phyloP scores from a whole-genome alignment of 2,888 invertebrate species.

The Sclerodermus sp. region DNA sequence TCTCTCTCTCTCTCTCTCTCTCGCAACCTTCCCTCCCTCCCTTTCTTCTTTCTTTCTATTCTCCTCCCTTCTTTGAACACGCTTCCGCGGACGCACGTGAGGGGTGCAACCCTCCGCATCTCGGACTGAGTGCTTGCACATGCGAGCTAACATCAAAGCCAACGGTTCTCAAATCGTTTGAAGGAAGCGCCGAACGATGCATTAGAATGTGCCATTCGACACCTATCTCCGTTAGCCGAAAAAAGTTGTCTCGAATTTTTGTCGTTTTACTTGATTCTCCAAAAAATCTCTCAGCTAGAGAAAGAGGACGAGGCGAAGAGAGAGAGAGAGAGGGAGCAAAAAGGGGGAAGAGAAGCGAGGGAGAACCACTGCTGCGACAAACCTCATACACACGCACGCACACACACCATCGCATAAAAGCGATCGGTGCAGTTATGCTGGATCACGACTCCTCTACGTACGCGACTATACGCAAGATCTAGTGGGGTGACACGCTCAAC shows the following conservation, averaged over 20 bases:
- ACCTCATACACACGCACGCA: too few species aligned
- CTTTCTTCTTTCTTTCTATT: conserved; percentile 16
- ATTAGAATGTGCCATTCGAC: too few species aligned
- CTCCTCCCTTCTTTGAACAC: conserved; percentile 3
- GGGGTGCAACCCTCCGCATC: conserved; percentile 46
- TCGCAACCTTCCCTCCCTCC: conserved; percentile 16
- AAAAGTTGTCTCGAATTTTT: too few species aligned
- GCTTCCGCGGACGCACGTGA: conserved; percentile 41
- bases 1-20: conserved; percentile 10
- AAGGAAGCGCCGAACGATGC: too few species aligned
- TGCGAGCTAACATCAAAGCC: conserved; percentile 31
- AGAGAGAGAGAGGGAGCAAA: too few species aligned
- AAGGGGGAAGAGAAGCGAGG: too few species aligned
- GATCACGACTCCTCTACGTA: conserved; percentile 27
- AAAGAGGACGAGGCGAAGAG: too few species aligned
- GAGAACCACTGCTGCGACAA: conserved; percentile 48
- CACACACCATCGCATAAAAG: conserved; percentile 7
- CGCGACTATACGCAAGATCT: conserved; percentile 26
- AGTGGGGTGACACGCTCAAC: conserved; percentile 49
- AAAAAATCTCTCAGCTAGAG: too few species aligned
- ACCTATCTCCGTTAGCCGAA: too few species aligned
- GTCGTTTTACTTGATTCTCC: too few species aligned
- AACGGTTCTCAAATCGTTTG: conserved; percentile 29
- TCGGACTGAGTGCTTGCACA: conserved; percentile 41
- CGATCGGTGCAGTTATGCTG: conserved; percentile 44